Evolutionary conservation across 2,888 invertebrate genomes (phyloP), one percentile per base, ranked within the genome.

Genomic region (Silvanus unidentatus): DNA sequence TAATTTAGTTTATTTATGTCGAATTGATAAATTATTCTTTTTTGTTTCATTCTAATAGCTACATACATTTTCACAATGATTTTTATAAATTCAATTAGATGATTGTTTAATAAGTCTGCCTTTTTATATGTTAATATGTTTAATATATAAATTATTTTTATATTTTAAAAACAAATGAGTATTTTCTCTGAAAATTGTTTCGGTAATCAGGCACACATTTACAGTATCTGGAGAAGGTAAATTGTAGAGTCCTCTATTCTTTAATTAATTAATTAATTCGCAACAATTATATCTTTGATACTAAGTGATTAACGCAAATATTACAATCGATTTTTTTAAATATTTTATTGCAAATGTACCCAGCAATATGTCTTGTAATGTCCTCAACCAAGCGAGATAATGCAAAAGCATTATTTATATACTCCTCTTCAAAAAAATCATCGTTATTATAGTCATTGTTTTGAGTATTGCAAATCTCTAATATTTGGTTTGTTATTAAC

Each of bases 321-420:
- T 4, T 9, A 32, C 32, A 32, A 3, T 3, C 3, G 13, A 32
- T 32, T 12, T 12, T 3, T 8, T 5, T 4, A 8, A 3, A 5
- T 32, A 32, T 12, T 32, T 39, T 22, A 28, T 34, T 9, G 4
- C 2, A 34, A 12, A 39, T 37, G 12, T 15, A 39, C 8, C 39
- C 39, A n/a, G 30, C 16, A 22, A 39, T 39, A 39, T 39, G 27
- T 39, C 8, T 15, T 3, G 15, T 15, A 10, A 39, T 11, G 12
- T 39, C 11, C 27, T 39, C 15, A 4, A 8, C 10, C 28, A 10
- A 39, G 3, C 9, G 4, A 3, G 27, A 13, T n/a, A 39, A 22
- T n/a, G 28, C 10, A 6, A n/a, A 39, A 3, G n/a, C 4, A 5
- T 12, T 32, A 32, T 3, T 5, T 8, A 32, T 32, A 12, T 32